Base-by-base conservation (phyloP, 2,888 invertebrate species). In the Drosophila kambysellisi region DNA sequence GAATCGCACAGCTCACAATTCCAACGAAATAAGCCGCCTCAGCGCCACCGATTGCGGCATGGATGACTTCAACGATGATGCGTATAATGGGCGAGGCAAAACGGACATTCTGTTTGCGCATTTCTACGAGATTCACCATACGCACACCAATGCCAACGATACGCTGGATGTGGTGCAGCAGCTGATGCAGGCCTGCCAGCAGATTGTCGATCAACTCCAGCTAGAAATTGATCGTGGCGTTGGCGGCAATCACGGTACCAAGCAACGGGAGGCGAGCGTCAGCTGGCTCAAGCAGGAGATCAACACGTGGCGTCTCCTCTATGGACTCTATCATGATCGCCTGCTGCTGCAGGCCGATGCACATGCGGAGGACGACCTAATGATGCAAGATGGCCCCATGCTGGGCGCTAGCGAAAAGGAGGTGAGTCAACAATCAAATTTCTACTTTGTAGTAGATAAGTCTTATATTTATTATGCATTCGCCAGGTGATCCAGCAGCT, bases 251-350 rank as follows among this genome's bases (percentile, higher is more conserved):
- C 69, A 78, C 33, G 68, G 74, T 33, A 60, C 77, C 57, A 71
- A 69, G 30, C 72, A 81, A 63, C 62, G 70, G 1, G 32, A 76
- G 53, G 11, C 59, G 25, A 79, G 35, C 37, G 79, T 77, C 37
- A 94, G 54, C 91, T 96, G 95, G 95, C 89, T 98, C 43, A 96
- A 96, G 74, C 96, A 96, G 86, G 99, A 99, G 92, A 95, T 96
- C 39, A 97, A 97, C 89, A 98, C 97, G 0, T 99, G 98, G 98
- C 95, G 97, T 81, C 94, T 99, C 32, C 91, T 98, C 7, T 95
- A 96, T 83, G 96, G 96, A 74, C 93, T 99, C 17, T 98, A 97
- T 93, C 95, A 96, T 79, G 98, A 98, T 93, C 95, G 98, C 33
- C 93, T 97, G 56, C 93, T 94, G 71, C 90, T 92, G 33, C 91